Conservation (phyloP, 2,888 invertebrate genomes). For the Zonitis immaculata region DNA sequence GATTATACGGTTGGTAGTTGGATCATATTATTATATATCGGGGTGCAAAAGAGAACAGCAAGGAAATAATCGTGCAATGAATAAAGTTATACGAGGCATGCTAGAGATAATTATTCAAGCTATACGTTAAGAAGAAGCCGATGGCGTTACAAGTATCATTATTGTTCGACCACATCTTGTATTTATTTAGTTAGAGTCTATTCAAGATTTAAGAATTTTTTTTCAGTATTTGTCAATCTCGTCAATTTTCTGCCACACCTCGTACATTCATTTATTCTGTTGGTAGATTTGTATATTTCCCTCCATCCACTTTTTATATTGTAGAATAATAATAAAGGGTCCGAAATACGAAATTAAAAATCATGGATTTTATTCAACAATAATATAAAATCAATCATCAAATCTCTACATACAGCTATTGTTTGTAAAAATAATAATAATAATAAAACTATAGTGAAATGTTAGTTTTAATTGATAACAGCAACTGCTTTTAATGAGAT, state of each 20-base stretch:
- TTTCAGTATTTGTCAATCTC: too few relatives aligned
- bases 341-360: slow-evolving; percentile 46
- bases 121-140: too few relatives aligned
- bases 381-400: slow-evolving; percentile 47
- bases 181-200: too few relatives aligned
- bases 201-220: too few relatives aligned
- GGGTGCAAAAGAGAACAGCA: slow-evolving; percentile 25
- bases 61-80: slow-evolving; percentile 44
- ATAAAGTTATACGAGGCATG: too few relatives aligned
- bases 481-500: too few relatives aligned
- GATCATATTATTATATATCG: slow-evolving; percentile 31
- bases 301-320: not conserved
- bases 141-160: too few relatives aligned
- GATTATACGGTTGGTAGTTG: slow-evolving; percentile 33
- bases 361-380: slow-evolving; percentile 45
- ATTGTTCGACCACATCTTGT: too few relatives aligned
- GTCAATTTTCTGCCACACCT: too few relatives aligned
- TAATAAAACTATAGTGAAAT: too few relatives aligned
- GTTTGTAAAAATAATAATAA: slow-evolving; percentile 27
- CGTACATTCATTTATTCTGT: slow-evolving; percentile 43
- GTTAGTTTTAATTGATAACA: too few relatives aligned
- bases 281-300: not conserved
- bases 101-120: too few relatives aligned
- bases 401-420: slow-evolving; percentile 36
- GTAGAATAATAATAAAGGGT: slow-evolving; percentile 35